phyloP scores from a whole-genome alignment of 2,113 vertebrate species.

The Psephotus haematonotus region DNA sequence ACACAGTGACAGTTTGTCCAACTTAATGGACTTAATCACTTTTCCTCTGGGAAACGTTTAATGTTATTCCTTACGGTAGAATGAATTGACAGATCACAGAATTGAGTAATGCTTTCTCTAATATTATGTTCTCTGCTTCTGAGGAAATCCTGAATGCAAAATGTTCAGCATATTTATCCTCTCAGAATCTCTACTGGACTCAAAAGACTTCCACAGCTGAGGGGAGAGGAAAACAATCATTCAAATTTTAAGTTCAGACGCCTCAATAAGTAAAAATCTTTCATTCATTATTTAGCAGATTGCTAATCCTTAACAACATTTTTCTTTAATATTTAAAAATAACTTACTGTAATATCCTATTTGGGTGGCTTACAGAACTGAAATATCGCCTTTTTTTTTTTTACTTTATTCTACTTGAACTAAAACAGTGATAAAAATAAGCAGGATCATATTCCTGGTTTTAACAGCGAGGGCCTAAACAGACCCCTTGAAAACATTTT shows the following conservation, averaged over 20 bases:
- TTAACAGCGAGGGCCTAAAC: not conserved
- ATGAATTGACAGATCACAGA: not conserved
- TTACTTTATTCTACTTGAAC: not conserved
- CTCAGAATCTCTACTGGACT: not conserved
- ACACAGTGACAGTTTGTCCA: not conserved
- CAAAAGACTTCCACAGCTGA: not conserved
- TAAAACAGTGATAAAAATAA: not conserved
- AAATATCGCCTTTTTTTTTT: not conserved
- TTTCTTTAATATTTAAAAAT: not conserved
- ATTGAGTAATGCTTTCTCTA: not conserved
- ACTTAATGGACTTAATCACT: not conserved
- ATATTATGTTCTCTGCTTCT: not conserved
- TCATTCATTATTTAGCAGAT: not conserved
- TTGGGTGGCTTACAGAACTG: not conserved
- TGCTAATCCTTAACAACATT: not conserved
- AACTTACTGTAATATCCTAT: not conserved
- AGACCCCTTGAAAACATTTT: not conserved
- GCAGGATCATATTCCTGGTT: not conserved
- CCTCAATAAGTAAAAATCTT: not conserved
- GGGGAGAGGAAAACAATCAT: not conserved
- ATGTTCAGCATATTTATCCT: not conserved
- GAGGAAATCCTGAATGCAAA: not conserved
- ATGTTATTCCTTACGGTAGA: not conserved
- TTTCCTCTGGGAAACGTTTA: not conserved
- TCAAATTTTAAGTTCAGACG: not conserved